A percentile compares a stretch with the other conserved stretches of the same genome.
These are phyloP conservation scores for Sphaeridia pumilis DNA, from an alignment of 2,888 invertebrate genomes.

Conservation along the genomic window DNA sequence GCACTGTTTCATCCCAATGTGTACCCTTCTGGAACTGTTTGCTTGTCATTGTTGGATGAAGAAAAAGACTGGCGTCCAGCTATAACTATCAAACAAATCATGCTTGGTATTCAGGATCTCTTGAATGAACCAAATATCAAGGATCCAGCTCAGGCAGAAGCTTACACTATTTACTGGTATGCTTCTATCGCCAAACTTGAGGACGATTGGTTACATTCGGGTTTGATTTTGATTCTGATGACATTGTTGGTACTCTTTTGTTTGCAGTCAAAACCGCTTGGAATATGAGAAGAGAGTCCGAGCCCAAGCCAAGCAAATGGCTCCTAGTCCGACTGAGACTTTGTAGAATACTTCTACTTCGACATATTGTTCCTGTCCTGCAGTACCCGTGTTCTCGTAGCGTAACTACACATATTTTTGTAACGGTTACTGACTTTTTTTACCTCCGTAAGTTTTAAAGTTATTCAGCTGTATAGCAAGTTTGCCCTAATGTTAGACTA, in stretches of 20 bases:
- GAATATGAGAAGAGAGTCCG: slow-evolving; percentile 95
- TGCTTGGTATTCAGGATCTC: slow-evolving; percentile 93
- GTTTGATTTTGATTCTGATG: background rate
- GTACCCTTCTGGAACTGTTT: slow-evolving; percentile 90
- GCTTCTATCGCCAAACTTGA: slow-evolving; percentile 32
- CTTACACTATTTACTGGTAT: slow-evolving; percentile 92
- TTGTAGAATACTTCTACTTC: no score
- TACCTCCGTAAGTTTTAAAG: no score
- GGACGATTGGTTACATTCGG: background rate
- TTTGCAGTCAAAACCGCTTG: slow-evolving; percentile 83
- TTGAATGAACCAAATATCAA: slow-evolving; percentile 96
- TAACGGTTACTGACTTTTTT: no score
- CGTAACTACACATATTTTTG: no score
- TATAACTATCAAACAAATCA: slow-evolving; percentile 95
- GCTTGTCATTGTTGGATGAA: slow-evolving; percentile 87
- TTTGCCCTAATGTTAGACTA: no score
- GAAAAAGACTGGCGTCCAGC: slow-evolving; percentile 99
- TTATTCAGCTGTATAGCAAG: no score
- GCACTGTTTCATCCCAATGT: slow-evolving; percentile 98
- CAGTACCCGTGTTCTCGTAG: no score
- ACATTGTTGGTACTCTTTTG: no score
- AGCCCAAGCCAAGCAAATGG: slow-evolving; percentile 90
- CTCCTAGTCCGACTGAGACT: no score
- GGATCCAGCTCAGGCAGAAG: slow-evolving; percentile 98
- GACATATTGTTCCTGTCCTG: no score